Percentiles rank a stretch among this genome's conserved stretches.
Evolutionary conservation across 2,888 invertebrate genomes (phyloP).

Genomic region (Cynaeus angustus): DNA sequence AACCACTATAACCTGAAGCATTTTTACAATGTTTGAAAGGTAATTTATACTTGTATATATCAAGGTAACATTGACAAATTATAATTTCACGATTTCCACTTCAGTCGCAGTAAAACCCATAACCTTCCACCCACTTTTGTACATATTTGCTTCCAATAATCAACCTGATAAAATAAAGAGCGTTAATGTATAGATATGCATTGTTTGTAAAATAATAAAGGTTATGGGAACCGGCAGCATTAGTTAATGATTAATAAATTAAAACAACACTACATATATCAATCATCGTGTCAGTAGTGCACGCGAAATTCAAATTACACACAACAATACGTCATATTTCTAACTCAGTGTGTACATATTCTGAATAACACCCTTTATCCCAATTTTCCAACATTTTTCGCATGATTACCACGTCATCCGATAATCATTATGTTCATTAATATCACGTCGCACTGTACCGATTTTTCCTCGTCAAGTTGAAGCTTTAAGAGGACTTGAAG

Average conservation of each 20-base stretch:
- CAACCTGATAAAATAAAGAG: constrained; percentile 26
- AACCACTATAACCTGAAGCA: no score
- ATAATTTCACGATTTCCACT: no score
- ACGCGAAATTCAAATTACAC: constrained; percentile 51
- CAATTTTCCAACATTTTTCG: constrained; percentile 29
- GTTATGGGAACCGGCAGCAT: constrained; percentile 44
- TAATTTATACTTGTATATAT: no score
- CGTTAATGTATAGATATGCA: constrained; percentile 45
- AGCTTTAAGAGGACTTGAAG: constrained; percentile 23
- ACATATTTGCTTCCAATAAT: constrained; percentile 5
- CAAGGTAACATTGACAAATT: no score
- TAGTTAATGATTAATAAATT: constrained; percentile 51
- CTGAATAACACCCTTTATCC: constrained; percentile 18
- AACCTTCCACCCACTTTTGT: neutral
- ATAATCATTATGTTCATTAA: constrained; percentile 7
- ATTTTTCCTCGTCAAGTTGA: constrained; percentile 18
- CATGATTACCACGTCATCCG: constrained; percentile 14
- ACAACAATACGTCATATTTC: constrained; percentile 21
- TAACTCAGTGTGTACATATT: constrained; percentile 14
- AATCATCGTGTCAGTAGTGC: constrained; percentile 48
- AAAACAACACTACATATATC: constrained; percentile 51
- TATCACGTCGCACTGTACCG: constrained; percentile 19
- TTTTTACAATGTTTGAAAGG: no score
- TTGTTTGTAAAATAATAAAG: constrained; percentile 48
- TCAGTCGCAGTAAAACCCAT: neutral